Conservation (phyloP, 1,140 invertebrate genomes). For the Ruditapes philippinarum region DNA sequence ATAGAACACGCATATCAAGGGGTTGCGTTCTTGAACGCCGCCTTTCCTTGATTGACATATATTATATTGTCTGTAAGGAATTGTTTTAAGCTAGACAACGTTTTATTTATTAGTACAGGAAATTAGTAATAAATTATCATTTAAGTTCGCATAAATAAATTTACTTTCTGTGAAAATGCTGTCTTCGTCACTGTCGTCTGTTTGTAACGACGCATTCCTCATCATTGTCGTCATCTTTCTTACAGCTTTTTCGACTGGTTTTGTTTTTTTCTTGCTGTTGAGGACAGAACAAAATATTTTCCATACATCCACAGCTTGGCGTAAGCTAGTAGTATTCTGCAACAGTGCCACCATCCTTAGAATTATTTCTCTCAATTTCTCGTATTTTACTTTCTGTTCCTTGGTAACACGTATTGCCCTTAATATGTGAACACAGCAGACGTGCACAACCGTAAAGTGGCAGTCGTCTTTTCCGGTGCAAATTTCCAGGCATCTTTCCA, state of each 20-base stretch:
- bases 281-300: neutral
- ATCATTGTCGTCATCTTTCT: neutral
- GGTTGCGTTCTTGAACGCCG: neutral
- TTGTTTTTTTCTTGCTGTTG: conserved; percentile 3
- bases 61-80: no score
- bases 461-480: neutral
- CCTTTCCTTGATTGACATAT: neutral
- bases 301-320: neutral
- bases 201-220: neutral
- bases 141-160: neutral
- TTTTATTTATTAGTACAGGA: neutral
- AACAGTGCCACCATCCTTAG: neutral
- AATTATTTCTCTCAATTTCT: neutral
- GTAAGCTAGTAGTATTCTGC: neutral
- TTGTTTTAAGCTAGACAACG: neutral
- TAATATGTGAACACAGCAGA: neutral
- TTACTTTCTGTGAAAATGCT: neutral
- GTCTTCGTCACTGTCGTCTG: neutral
- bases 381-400: neutral
- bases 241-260: neutral
- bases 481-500: neutral
- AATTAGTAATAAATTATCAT: neutral
- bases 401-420: neutral
- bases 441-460: neutral
- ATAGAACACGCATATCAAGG: neutral